Conservation (phyloP, 1,140 invertebrate genomes). For the Drosophila athabasca region DNA sequence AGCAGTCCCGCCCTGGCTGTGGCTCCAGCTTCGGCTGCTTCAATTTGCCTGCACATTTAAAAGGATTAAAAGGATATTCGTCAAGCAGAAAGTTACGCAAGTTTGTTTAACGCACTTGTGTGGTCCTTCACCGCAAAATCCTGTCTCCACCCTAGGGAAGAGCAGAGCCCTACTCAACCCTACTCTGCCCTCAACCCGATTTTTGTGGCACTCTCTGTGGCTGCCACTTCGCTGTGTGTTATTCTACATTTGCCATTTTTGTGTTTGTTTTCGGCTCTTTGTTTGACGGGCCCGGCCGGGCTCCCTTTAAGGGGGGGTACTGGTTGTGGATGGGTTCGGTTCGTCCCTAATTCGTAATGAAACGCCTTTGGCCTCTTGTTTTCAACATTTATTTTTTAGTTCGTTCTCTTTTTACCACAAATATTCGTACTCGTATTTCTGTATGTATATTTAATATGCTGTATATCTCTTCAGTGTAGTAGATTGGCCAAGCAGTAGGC, state of each 20-base stretch:
- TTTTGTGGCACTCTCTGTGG: constrained; percentile 40
- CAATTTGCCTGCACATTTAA: constrained; percentile 79
- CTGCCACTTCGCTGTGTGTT: constrained; percentile 54
- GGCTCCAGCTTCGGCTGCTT: constrained; percentile 36
- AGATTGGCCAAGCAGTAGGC: constrained; percentile 74
- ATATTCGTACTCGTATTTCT: constrained; percentile 76
- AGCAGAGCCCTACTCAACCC: neutral
- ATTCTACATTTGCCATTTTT: constrained; percentile 46
- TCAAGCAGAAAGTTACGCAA: constrained; percentile 73
- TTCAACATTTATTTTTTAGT: constrained; percentile 79
- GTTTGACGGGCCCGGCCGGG: constrained; percentile 18
- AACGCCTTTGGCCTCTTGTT: constrained; percentile 57
- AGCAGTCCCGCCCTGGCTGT: no score
- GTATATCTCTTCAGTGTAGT: constrained; percentile 62
- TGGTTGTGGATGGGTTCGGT: constrained; percentile 28
- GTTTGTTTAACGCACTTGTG: constrained; percentile 55
- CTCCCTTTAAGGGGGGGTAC: constrained; percentile 17
- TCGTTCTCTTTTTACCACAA: constrained; percentile 77
- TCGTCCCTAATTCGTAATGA: constrained; percentile 18
- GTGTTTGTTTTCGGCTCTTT: constrained; percentile 17
- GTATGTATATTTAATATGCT: constrained; percentile 64
- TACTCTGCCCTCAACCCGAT: neutral
- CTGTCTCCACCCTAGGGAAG: constrained; percentile 11
- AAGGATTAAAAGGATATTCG: constrained; percentile 81
- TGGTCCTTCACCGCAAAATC: constrained; percentile 29